phyloP scores from a whole-genome alignment of 2,113 vertebrate genomes.

The Australoheros scitulus region DNA sequence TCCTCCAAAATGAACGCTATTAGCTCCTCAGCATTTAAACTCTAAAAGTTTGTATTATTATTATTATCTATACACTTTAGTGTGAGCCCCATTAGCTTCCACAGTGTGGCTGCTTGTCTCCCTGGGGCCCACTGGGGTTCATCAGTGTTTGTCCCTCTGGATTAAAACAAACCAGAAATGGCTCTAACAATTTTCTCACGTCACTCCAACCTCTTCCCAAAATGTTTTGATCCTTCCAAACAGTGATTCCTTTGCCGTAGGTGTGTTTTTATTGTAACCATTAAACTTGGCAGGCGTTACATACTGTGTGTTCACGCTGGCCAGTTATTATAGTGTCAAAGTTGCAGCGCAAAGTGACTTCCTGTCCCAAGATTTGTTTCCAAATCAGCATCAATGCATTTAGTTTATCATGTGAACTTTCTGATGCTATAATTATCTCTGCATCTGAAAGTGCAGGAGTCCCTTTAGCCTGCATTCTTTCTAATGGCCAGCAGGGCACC shows the following conservation, averaged over 20 bases:
- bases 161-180: not conserved
- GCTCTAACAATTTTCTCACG: not conserved
- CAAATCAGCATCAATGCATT: not conserved
- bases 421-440: fast-evolving
- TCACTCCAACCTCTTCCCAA: not conserved
- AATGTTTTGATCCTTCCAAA: not conserved
- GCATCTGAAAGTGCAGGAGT: not conserved
- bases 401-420: not conserved
- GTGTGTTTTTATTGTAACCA: no score
- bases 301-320: not conserved
- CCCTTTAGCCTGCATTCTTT: not conserved
- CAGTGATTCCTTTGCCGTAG: not conserved
- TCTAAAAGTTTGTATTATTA: not conserved
- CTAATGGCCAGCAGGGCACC: no score
- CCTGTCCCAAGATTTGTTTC: no score
- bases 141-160: not conserved
- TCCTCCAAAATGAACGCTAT: fast-evolving
- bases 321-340: not conserved
- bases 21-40: not conserved
- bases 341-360: not conserved
- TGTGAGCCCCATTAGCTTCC: not conserved
- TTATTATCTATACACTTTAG: not conserved
- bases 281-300: not conserved
- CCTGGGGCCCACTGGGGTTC: not conserved
- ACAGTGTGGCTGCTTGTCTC: not conserved